Conservation (phyloP, 2,797 vertebrate species). For the Fringilla coelebs region DNA sequence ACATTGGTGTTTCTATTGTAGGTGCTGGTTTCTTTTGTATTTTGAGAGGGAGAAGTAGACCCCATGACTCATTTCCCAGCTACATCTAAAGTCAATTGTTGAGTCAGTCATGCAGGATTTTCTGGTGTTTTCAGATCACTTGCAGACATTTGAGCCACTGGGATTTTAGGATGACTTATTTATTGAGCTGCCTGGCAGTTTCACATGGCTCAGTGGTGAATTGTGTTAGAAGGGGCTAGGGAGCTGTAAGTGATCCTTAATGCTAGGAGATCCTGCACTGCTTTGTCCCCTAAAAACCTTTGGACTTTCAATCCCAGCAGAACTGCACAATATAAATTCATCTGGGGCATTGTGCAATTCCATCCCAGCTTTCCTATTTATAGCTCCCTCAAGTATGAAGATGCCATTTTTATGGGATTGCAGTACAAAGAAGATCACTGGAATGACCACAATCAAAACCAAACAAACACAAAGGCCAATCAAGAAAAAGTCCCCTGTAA, state of each 20-base stretch:
- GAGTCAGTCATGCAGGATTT: neutral
- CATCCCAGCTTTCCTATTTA: neutral
- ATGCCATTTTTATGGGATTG: neutral
- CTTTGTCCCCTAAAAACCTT: neutral
- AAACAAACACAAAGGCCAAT: neutral
- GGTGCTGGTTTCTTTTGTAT: neutral
- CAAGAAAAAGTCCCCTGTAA: neutral
- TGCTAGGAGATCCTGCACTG: neutral
- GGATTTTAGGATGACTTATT: neutral
- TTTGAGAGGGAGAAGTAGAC: neutral
- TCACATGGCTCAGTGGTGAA: neutral
- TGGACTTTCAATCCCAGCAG: neutral
- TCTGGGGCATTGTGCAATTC: neutral
- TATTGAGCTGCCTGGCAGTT: neutral
- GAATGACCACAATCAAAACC: neutral
- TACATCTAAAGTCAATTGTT: neutral
- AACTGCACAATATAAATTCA: neutral
- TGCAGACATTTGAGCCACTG: neutral
- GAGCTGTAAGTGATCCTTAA: neutral
- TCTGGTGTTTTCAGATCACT: neutral
- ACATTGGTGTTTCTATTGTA: neutral
- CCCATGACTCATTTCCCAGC: neutral
- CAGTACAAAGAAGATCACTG: neutral
- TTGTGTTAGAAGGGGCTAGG: fast-evolving
- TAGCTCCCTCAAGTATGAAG: neutral